Conservation (phyloP, 2,113 vertebrate species). For the Dromaius novaehollandiae region DNA sequence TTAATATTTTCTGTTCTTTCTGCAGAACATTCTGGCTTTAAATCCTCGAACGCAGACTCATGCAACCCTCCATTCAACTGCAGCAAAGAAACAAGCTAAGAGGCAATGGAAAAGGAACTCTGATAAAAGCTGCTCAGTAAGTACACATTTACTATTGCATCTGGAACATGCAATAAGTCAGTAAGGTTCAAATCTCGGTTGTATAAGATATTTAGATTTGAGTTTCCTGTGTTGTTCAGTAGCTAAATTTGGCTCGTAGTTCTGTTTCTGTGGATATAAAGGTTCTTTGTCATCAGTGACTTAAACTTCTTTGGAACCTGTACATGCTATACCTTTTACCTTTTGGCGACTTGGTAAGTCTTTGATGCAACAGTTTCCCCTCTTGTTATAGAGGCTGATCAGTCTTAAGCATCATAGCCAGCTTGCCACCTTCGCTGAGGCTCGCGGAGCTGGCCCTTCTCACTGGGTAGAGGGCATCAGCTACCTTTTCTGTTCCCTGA, state of each 20-base stretch:
- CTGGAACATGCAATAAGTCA: background rate
- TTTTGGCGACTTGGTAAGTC: background rate
- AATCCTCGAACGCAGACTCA: constrained; percentile 84
- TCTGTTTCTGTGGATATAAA: background rate
- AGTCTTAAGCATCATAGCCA: rapidly evolving
- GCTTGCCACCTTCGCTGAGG: background rate
- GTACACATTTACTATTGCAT: constrained; percentile 45
- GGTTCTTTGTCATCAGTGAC: background rate
- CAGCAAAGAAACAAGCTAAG: constrained; percentile 86
- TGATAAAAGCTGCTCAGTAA: constrained; percentile 85
- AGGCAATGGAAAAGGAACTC: constrained; percentile 92
- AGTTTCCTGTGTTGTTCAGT: background rate
- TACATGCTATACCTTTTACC: background rate
- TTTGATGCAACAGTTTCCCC: background rate
- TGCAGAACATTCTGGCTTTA: constrained; percentile 85
- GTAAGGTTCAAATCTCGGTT: background rate
- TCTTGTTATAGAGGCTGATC: background rate
- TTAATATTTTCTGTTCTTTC: background rate
- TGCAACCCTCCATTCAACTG: constrained; percentile 84
- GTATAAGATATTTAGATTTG: background rate
- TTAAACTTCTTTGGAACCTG: background rate
- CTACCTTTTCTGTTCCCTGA: background rate
- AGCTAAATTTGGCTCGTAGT: background rate
- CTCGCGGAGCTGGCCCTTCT: rapidly evolving
- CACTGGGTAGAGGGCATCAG: background rate